Conservation (phyloP, 2,888 invertebrate species). For the Perizoma affinitatum region DNA sequence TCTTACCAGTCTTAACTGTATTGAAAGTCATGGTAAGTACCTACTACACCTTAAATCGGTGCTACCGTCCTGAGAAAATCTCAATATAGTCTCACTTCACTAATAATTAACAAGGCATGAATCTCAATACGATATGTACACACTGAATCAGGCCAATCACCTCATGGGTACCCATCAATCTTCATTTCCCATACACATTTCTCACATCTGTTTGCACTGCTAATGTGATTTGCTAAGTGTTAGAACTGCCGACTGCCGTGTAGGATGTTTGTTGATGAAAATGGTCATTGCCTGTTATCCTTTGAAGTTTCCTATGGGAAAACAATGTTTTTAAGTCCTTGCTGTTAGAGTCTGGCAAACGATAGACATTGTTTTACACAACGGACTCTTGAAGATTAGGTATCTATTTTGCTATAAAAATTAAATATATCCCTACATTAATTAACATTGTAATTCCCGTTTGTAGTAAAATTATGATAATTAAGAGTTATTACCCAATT, state of each 20-base stretch:
- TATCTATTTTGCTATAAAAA: too few relatives aligned
- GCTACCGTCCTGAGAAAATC: too few relatives aligned
- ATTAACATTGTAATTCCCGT: too few relatives aligned
- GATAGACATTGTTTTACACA: too few relatives aligned
- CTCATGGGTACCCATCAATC: slow-evolving; percentile 33
- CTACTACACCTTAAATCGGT: too few relatives aligned
- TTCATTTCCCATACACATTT: slow-evolving; percentile 52
- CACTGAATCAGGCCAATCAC: slow-evolving; percentile 25
- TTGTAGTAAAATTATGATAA: too few relatives aligned
- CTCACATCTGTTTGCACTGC: slow-evolving; percentile 60
- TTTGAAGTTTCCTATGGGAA: slow-evolving; percentile 24
- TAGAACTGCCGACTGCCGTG: slow-evolving; percentile 16
- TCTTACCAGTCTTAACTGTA: too few relatives aligned
- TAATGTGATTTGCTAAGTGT: slow-evolving; percentile 59
- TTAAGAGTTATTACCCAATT: too few relatives aligned
- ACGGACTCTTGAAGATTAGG: too few relatives aligned
- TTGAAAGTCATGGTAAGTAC: too few relatives aligned
- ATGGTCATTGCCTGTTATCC: slow-evolving; percentile 17
- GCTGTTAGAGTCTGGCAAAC: too few relatives aligned
- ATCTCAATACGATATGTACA: slow-evolving; percentile 2
- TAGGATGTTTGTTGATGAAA: slow-evolving; percentile 28
- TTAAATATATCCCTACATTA: too few relatives aligned
- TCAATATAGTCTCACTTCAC: background rate
- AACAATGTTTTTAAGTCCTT: background rate
- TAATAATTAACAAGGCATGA: background rate